Evolutionary conservation across 2,797 vertebrate genomes (phyloP).

Genomic region (Gouania willdenowi): DNA sequence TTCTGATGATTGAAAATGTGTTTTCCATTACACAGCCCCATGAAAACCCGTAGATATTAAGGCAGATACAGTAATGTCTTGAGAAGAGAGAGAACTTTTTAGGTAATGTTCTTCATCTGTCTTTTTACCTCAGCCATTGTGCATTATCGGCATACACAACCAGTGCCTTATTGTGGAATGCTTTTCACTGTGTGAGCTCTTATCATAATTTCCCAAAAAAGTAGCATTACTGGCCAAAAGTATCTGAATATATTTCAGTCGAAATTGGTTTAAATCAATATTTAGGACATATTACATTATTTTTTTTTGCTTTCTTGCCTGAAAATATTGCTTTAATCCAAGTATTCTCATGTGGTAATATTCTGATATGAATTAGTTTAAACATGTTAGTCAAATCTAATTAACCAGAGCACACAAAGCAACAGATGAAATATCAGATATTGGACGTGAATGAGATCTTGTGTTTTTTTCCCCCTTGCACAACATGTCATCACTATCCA

Average conservation of each 20-base stretch:
- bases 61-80: slow-evolving; percentile 16
- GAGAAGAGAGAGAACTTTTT: neutral
- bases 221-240: neutral
- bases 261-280: neutral
- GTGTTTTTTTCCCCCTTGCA: neutral
- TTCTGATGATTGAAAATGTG: too few relatives aligned
- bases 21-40: too few relatives aligned
- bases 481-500: neutral
- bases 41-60: too few relatives aligned
- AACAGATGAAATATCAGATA: slow-evolving; percentile 4
- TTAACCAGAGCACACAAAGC: slow-evolving; percentile 4
- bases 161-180: slow-evolving; percentile 46
- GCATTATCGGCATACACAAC: slow-evolving; percentile 18
- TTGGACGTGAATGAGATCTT: neutral
- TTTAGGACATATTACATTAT: neutral
- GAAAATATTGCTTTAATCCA: slow-evolving; percentile 1
- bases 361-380: neutral
- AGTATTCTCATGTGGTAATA: neutral
- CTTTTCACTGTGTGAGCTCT: slow-evolving; percentile 1
- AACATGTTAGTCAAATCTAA: slow-evolving; percentile 7
- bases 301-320: neutral
- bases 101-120: slow-evolving; percentile 12
- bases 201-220: too few relatives aligned
- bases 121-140: slow-evolving; percentile 24
- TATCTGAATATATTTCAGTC: slow-evolving; percentile 19